Conservation (phyloP, 2,797 vertebrate species). For the Dallia pectoralis region DNA sequence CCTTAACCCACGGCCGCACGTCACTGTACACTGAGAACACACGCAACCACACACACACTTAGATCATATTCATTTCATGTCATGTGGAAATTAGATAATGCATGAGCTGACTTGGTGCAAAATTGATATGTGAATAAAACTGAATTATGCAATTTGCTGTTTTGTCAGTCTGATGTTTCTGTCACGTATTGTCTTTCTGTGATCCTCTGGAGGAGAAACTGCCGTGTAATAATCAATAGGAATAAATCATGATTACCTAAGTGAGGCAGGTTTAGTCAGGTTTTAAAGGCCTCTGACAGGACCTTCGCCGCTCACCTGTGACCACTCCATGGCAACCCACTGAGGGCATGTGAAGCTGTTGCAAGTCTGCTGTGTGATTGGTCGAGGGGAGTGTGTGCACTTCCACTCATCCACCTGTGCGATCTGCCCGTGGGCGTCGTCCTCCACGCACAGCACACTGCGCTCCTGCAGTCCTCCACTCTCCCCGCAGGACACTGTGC, state of each 20-base stretch:
- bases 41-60: neutral
- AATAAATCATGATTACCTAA: too few species aligned
- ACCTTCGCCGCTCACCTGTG: constrained; percentile 79
- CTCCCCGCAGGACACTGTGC: constrained; percentile 86
- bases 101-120: too few species aligned
- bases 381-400: constrained; percentile 87
- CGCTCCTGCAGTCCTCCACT: constrained; percentile 84
- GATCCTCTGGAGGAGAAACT: too few species aligned
- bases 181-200: too few species aligned
- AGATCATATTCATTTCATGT: neutral
- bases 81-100: neutral
- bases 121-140: too few species aligned
- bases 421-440: constrained; percentile 83
- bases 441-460: constrained; percentile 87
- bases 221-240: too few species aligned
- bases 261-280: neutral
- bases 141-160: too few species aligned
- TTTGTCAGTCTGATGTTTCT: too few species aligned
- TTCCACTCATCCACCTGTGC: constrained; percentile 92
- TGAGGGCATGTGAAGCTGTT: constrained; percentile 88
- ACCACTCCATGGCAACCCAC: constrained; percentile 95
- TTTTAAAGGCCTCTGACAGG: neutral
- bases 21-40: constrained; percentile 85
- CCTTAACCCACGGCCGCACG: constrained; percentile 86
- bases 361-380: constrained; percentile 81